Evolutionary conservation across 2,888 invertebrate species (phyloP), one percentile per base, ranked within the genome.

Genomic region (Temnothorax ravouxi): DNA sequence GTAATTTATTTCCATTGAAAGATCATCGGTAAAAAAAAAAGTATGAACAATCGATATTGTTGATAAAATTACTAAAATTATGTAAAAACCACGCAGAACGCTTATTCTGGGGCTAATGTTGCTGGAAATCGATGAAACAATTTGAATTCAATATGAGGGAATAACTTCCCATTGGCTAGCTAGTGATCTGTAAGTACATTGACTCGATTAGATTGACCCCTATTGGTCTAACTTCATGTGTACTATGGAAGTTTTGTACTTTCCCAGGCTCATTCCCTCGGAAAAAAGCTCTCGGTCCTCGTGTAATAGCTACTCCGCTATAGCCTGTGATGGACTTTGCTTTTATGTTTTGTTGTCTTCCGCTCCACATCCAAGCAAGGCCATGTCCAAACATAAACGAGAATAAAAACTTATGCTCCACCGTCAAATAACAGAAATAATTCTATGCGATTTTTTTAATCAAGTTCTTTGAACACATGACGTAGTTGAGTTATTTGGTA

Each of bases 141-240:
- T 93, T 93, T 91, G 90, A 92, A 93, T 92, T 90, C 92, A 89
- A 93, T 93, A 91, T 90, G 91, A 88, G 89, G 71, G 86, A 89
- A 91, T 90, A 91, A 88, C 77, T 77, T 88, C 85, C 87, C 88
- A 92, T 89, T 85, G 88, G 85, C 85, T 88, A 84, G 87, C 89
- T 91, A 91, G 90, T 92, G 93, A 93, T 93, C 93, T 93, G 93
- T 93, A 92, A 93, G 92, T 93, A 93, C 90, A 92, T 92, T 91
- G 89, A 79, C 84, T 86, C 89, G 88, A 92, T 92, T 92, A 92
- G 92, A 92, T 92, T 90, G 92, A 88, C 89, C 90, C 90, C 91
- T 90, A 91, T 90, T 87, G 87, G 82, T 84, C 88, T 89, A 92
- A 90, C 91, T 90, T 88, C 87, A 90, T 84, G 86, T 88, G 89